Percentiles rank a stretch among this genome's conserved stretches.
These are phyloP conservation scores for Auanema freiburgensis DNA, from an alignment of 2,888 invertebrate genomes.

Conservation along the genomic window DNA sequence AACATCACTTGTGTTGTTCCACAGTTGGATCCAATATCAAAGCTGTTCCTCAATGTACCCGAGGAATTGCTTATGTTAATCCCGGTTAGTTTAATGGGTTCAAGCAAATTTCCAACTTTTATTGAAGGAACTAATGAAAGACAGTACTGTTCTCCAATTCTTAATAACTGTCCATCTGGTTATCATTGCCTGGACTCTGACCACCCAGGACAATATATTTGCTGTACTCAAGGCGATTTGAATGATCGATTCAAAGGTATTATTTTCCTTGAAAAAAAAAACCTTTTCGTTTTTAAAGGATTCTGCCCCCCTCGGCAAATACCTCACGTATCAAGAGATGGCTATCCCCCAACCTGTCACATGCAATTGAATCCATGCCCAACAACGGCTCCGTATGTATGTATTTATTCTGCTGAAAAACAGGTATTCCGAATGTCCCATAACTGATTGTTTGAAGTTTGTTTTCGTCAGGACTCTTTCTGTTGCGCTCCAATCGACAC, in stretches of 20 bases:
- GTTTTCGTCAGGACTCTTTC: conserved; percentile 46
- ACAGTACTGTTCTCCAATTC: conserved; percentile 47
- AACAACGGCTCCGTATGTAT: conserved; percentile 59
- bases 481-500: conserved; percentile 63
- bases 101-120: background rate
- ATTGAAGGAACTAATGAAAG: conserved; percentile 27
- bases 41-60: conserved; percentile 53
- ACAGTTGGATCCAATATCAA: conserved; percentile 15
- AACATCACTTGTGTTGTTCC: conserved; percentile 59
- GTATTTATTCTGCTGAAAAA: conserved; percentile 62
- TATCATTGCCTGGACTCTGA: conserved; percentile 51
- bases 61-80: conserved; percentile 57
- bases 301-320: conserved; percentile 62
- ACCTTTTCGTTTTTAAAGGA: conserved; percentile 27
- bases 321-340: conserved; percentile 53
- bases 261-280: background rate
- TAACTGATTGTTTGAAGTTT: background rate
- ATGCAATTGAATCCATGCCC: conserved; percentile 62
- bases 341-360: conserved; percentile 60
- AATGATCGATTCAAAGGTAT: conserved; percentile 42
- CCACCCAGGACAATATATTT: conserved; percentile 46
- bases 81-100: conserved; percentile 33
- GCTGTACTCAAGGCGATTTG: conserved; percentile 53
- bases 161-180: conserved; percentile 48
- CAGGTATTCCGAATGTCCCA: conserved; percentile 32